A percentile compares a stretch with the other conserved stretches of the same genome.
Evolutionary conservation across 2,113 vertebrate species (phyloP).

Genomic region (Caretta caretta): DNA sequence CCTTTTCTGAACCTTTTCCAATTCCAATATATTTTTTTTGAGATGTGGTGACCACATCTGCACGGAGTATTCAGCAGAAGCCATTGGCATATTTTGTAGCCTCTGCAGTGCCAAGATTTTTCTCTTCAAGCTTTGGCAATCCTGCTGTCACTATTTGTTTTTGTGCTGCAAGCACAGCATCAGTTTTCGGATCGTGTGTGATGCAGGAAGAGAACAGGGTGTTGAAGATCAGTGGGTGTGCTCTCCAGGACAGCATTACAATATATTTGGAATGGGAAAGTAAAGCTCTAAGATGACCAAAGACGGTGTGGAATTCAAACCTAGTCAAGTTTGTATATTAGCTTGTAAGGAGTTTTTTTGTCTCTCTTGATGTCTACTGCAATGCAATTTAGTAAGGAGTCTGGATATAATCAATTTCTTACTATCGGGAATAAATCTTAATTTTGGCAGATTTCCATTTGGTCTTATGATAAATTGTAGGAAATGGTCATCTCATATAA

Average conservation of each 20-base stretch:
- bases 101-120: background rate
- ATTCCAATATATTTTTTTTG: no score
- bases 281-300: background rate
- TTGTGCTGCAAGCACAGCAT: background rate
- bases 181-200: background rate
- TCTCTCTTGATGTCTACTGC: slow-evolving; percentile 1
- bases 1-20: no score
- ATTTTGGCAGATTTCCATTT: slow-evolving; percentile 9
- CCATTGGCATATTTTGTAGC: background rate
- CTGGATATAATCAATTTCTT: background rate
- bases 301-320: background rate
- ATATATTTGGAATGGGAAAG: background rate
- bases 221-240: background rate
- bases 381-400: background rate
- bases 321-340: background rate
- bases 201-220: background rate
- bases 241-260: background rate
- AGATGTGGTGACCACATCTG: no score
- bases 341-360: background rate
- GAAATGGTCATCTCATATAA: background rate
- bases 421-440: background rate
- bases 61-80: background rate
- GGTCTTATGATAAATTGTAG: background rate
- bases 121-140: background rate
- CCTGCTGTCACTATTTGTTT: background rate